Percentiles rank a stretch among this genome's conserved stretches.
Conservation (phyloP, 2,888 invertebrate genomes). For the Yponomeuta evonymella region DNA sequence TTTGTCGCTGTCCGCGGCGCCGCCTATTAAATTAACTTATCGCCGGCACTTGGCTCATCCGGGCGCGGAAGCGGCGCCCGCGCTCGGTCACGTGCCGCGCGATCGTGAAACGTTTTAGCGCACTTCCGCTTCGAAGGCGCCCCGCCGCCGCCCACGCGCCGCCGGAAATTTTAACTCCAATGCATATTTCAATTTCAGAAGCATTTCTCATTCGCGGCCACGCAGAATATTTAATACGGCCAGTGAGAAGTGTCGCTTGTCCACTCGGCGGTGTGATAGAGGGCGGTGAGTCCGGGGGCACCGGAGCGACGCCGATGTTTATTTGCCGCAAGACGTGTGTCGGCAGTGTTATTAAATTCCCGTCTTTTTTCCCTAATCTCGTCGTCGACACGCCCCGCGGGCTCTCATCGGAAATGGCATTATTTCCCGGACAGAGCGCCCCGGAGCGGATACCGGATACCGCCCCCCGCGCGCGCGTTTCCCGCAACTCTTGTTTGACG, state of each 20-base stretch:
- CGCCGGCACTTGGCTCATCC: slow-evolving; percentile 21
- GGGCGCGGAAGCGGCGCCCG: slow-evolving; percentile 17
- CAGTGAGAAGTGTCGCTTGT: background rate
- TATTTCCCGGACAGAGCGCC: slow-evolving; percentile 47
- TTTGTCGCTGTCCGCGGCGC: slow-evolving; percentile 33
- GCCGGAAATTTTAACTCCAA: slow-evolving; percentile 17
- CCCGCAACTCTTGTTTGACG: slow-evolving; percentile 43
- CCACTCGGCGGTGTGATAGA: background rate
- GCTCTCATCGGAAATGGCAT: slow-evolving; percentile 69
- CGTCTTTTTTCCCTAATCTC: slow-evolving; percentile 61
- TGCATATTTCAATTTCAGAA: slow-evolving; percentile 16
- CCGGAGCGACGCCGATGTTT: slow-evolving; percentile 30
- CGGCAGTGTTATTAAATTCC: slow-evolving; percentile 63
- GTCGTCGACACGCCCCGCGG: slow-evolving; percentile 59
- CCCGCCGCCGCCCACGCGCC: slow-evolving; percentile 26
- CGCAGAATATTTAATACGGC: slow-evolving; percentile 10
- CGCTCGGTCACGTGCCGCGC: slow-evolving; percentile 51
- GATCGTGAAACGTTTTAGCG: slow-evolving; percentile 62
- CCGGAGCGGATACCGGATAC: slow-evolving; percentile 52
- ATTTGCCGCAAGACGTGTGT: slow-evolving; percentile 48
- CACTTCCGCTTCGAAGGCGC: slow-evolving; percentile 52
- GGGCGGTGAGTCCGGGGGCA: slow-evolving; percentile 16
- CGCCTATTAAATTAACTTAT: slow-evolving; percentile 33
- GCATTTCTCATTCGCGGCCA: background rate
- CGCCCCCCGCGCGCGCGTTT: slow-evolving; percentile 46